These are phyloP conservation scores for Pseudomyrmex pallidus DNA, from an alignment of 1,140 invertebrate species.

Conservation along the genomic window DNA sequence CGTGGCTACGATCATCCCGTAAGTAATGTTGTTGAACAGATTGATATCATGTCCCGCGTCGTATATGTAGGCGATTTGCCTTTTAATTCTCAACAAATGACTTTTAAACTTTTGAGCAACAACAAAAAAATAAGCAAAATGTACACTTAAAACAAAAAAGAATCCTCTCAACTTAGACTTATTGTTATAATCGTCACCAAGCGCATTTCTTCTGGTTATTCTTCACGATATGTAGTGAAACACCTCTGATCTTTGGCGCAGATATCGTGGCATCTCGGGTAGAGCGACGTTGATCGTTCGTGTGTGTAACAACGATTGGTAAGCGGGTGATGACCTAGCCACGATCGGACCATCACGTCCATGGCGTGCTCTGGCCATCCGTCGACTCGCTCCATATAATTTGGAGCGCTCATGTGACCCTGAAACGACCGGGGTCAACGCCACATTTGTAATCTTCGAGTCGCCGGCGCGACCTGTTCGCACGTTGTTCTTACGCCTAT, in stretches of 20 bases:
- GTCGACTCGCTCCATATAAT: slow-evolving; percentile 83
- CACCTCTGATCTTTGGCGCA: not conserved
- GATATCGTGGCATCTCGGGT: slow-evolving; percentile 43
- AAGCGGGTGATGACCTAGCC: slow-evolving; percentile 78
- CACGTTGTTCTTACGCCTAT: slow-evolving; percentile 79
- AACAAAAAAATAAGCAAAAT: no score
- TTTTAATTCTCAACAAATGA: slow-evolving; percentile 17
- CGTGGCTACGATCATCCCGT: slow-evolving; percentile 35
- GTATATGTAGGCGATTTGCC: slow-evolving; percentile 18
- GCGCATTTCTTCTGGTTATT: slow-evolving; percentile 66
- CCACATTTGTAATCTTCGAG: slow-evolving; percentile 83
- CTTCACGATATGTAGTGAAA: slow-evolving; percentile 47
- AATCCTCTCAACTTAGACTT: slow-evolving; percentile 36
- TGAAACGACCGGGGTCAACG: slow-evolving; percentile 81
- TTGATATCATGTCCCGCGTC: slow-evolving; percentile 40
- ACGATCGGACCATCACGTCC: slow-evolving; percentile 80
- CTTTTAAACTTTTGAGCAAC: not conserved
- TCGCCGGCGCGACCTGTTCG: slow-evolving; percentile 83
- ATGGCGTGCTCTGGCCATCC: slow-evolving; percentile 78
- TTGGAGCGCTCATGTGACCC: slow-evolving; percentile 84
- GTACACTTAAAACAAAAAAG: not conserved
- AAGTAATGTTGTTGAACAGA: slow-evolving; percentile 44
- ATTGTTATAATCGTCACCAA: slow-evolving; percentile 61
- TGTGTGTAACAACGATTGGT: slow-evolving; percentile 74
- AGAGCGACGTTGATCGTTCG: slow-evolving; percentile 34